Base-by-base conservation (phyloP, 2,888 invertebrate species). In the Aquatica leii region DNA sequence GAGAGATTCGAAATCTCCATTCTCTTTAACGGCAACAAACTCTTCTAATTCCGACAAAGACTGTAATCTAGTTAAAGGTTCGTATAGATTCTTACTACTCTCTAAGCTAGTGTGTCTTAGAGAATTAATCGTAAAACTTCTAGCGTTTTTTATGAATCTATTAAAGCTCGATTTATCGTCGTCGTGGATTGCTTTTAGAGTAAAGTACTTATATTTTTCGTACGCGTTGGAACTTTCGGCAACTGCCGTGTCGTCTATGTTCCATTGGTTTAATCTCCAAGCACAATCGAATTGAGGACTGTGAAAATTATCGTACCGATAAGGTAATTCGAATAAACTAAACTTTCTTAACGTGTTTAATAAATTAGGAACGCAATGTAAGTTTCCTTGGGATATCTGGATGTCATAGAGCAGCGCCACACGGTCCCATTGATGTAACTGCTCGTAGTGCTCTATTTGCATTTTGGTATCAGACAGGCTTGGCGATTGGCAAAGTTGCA, bases 21-120 rank as follows among this genome's bases (percentile, higher is more conserved):
- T 65, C 2, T 50, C 52, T 3, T 71, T 70, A 0, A 71, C 73
- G 18, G 74, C 74, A 14, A 81, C 81, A 73, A 88, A 86, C 71
- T 93, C 90, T 78, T 94, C 92, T 17, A 93, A 85, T 75, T 93
- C 92, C 54, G 86, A 85, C 9, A 95, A 82, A 73, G 90, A 80
- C 76, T 91, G 90, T 34, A 95, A 81, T 76, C 90, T 86, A 6
- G 88, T 83, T 62, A 93, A 79, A 71, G 88, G 84, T 66, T 88
- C 86, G 76, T 94, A 94, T 6, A 95, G 83, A 72, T 87, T 91
- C 74, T 91, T 89, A 69, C 90, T 87, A 72, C 92, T 92, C 80
- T 94, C 93, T 76, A 93, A 85, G 77, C 90, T 93, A 0, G 88
- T 85, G 69, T 88, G 86, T 15, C 84, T 85, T 54, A 93, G 82